Evolutionary conservation across 2,797 vertebrate genomes (phyloP), one percentile per base, ranked within the genome.

Genomic region (Borostomias antarcticus): DNA sequence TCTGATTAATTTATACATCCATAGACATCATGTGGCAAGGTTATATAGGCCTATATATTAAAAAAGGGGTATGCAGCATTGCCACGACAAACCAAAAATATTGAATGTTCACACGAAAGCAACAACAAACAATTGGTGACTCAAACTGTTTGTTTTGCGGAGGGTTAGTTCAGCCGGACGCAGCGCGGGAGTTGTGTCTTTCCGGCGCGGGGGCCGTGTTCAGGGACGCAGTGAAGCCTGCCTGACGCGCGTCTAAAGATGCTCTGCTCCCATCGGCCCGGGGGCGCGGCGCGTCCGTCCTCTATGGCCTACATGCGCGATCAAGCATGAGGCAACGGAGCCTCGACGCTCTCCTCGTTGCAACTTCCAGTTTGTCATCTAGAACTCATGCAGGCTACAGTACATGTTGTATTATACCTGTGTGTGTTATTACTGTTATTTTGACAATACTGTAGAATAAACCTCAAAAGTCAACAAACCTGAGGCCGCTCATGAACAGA

Each of bases 291-390:
- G 84, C 88, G 85, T 90, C 84, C 77, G 68, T 81, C 81, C 79
- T 50, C 78, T 83, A 84, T 91, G 92, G 86, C 91, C 92, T 93
- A 93, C 84, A 93, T 93, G 91, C 86, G 89, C 86, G 71, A 72
- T 90, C 78, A 88, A 91, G 90, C 92, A 86, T 82, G 85, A 85
- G 73, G 72, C 51, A 64, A 76, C 84, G 81, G 74, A 83, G 84
- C 85, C 79, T 80, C 82, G 75, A 81, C 85, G 76, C 85, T 75
- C 74, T 75, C 75, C 73, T 78, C 59, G 64, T 74, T 69, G 75
- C 76, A 79, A 73, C 80, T 80, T 77, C 73, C 69, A 80, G 70
- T 83, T 83, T 86, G 78, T 86, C 84, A 82, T 86, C 84, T 83
- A 78, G 78, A 45, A 58, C 23, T 80, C 68, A 86, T 77, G 48